Evolutionary conservation across 2,888 invertebrate species (phyloP).

Genomic region (Cyclophora albipunctata): DNA sequence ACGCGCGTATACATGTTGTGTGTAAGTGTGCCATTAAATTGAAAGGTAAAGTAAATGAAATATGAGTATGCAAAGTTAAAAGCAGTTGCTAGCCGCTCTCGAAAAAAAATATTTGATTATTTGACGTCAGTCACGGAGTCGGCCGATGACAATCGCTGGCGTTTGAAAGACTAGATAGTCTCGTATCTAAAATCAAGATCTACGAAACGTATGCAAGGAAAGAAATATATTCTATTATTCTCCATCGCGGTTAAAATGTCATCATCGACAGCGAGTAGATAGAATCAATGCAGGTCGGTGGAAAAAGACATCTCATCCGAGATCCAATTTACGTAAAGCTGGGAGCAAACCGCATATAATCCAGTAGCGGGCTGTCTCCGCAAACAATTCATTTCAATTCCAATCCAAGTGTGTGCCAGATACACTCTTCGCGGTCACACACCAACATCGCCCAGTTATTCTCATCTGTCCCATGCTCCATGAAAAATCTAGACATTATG

Average conservation of each 20-base stretch:
- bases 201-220: no score
- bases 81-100: not conserved
- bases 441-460: conserved; percentile 8
- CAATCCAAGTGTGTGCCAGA: conserved; percentile 43
- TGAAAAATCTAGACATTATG: no score
- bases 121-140: conserved; percentile 1
- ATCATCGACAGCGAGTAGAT: no score
- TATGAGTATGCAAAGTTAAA: not conserved
- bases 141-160: not conserved
- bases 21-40: not conserved
- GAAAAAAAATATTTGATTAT: not conserved
- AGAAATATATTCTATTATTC: no score
- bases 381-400: conserved; percentile 69
- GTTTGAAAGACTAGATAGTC: no score
- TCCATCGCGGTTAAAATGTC: no score
- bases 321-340: conserved; percentile 54
- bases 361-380: conserved; percentile 43
- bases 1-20: not conserved
- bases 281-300: conserved; percentile 24
- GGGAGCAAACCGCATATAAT: conserved; percentile 51
- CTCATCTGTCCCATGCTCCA: no score
- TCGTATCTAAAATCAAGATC: no score
- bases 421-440: conserved; percentile 28
- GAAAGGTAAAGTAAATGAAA: not conserved
- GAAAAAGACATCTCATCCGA: conserved; percentile 57